Evolutionary conservation across 2,888 invertebrate genomes (phyloP), one percentile per base, ranked within the genome.

Genomic region (Coelogynopora nodosa): DNA sequence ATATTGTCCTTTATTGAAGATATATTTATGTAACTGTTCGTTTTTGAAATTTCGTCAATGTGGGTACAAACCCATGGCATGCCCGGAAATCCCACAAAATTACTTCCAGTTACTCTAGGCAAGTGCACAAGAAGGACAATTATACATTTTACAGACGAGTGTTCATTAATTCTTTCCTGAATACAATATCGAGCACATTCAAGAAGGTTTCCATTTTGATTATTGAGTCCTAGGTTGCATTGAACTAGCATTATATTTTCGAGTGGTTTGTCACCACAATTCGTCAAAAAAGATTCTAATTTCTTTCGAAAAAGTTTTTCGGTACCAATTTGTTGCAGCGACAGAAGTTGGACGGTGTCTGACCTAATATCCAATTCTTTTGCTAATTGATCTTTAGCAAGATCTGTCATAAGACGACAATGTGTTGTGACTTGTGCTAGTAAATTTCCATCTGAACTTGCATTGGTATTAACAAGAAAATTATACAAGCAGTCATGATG

Each of bases 291-390:
- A 23, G 23, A 23, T 2, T 74, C 74, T 2, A 90, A 87, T 83
- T 88, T 87, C 86, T 89, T 88, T 83, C 88, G 88, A 88, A 90
- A 90, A 88, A 90, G 90, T 85, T 90, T 90, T 83, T 91, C 90
- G n/a, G 90, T 90, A 86, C 90, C 90, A 88, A 90, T 90, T 5
- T 89, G 89, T 81, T 90, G 89, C n/a, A 91, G 88, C 23, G 89
- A 88, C 18, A 88, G 86, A 1, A 89, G 86, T 67, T 87, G 82
- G 31, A 89, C 88, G 30, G 88, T 88, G 26, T 88, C 74, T 18
- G 67, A 10, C n/a, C 84, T 84, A 67, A 88, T 87, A 80, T 74
- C 84, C 27, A 90, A 86, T 23, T 29, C 83, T 28, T 86, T 31
- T 0, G 87, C 83, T n/a, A 90, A 86, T n/a, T 82, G 49, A 23